A percentile compares a stretch with the other conserved stretches of the same genome.
Conservation (phyloP, 2,113 vertebrate genomes). For the Azemiops feae region DNA sequence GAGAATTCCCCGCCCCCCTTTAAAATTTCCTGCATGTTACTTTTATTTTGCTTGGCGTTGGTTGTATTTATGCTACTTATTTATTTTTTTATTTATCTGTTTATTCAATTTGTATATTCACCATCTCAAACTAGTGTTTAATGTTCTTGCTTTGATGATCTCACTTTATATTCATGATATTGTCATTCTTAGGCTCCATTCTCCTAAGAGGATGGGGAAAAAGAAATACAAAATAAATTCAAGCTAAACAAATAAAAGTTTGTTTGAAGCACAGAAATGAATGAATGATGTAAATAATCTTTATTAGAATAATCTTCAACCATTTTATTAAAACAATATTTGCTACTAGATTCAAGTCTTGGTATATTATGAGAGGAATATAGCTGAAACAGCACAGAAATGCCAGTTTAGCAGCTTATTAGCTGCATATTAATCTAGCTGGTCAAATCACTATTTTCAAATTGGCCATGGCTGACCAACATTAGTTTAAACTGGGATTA, state of each 20-base stretch:
- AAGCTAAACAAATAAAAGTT: neutral
- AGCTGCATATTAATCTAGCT: neutral
- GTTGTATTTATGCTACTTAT: neutral
- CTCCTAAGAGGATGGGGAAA: neutral
- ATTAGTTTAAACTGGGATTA: neutral
- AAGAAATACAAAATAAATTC: neutral
- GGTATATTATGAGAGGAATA: neutral
- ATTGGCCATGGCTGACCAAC: neutral
- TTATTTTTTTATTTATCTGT: neutral
- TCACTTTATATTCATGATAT: neutral
- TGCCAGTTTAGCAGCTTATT: neutral
- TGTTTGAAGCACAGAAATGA: conserved; percentile 49
- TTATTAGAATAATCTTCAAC: conserved; percentile 37
- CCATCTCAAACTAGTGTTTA: neutral
- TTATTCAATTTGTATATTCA: neutral
- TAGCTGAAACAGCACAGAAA: neutral
- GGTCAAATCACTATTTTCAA: neutral
- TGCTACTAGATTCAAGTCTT: neutral
- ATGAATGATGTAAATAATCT: conserved; percentile 32
- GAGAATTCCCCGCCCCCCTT: neutral
- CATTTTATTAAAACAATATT: neutral
- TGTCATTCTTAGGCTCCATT: neutral
- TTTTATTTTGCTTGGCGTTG: neutral
- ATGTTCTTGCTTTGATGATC: neutral
- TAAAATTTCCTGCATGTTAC: neutral